Conservation (phyloP, 2,113 vertebrate genomes). For the Hydropotes inermis region DNA sequence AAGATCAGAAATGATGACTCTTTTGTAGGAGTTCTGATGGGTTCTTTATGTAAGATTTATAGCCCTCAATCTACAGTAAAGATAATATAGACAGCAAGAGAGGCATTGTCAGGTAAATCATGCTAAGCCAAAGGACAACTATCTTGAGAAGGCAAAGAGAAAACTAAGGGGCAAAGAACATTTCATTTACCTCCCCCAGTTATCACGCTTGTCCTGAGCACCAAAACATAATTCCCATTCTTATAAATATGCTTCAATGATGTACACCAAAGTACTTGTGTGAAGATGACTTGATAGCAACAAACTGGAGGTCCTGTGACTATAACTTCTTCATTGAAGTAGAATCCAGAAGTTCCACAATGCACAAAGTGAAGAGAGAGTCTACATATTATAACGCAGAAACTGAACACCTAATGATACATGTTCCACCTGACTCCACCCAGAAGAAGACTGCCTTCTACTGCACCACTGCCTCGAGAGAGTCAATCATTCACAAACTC, state of each 20-base stretch:
- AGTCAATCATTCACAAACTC: conserved; percentile 16
- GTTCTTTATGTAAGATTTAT: background rate
- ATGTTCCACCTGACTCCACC: background rate
- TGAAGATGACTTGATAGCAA: background rate
- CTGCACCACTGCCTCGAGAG: background rate
- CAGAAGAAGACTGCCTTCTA: background rate
- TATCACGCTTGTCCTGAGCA: background rate
- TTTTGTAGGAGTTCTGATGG: background rate
- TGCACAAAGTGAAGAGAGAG: background rate
- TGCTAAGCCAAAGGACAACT: background rate
- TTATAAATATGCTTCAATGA: background rate
- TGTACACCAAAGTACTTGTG: background rate
- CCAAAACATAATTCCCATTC: background rate
- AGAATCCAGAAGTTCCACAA: background rate
- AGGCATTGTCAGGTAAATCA: background rate
- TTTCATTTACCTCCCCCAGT: background rate
- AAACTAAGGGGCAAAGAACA: background rate
- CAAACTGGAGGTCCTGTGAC: background rate
- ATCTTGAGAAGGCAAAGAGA: background rate
- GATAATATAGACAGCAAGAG: background rate
- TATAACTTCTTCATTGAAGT: background rate
- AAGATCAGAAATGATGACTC: background rate
- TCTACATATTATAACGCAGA: background rate
- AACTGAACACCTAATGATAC: background rate
- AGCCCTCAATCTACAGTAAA: background rate